Base-by-base conservation (phyloP, 1,140 invertebrate genomes). In the Drosophila sucinea region DNA sequence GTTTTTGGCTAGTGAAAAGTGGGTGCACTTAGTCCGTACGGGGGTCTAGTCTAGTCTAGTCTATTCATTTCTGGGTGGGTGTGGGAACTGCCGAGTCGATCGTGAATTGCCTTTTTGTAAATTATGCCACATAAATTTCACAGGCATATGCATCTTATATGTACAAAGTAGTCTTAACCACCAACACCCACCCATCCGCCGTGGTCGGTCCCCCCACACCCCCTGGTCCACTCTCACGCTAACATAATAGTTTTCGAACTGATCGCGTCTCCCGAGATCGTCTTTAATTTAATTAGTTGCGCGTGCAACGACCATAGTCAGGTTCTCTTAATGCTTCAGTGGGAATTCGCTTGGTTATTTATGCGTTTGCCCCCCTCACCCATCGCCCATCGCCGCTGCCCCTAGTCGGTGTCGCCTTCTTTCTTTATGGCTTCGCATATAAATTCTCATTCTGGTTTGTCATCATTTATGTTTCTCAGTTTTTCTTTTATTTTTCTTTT, bases 391-490 rank as follows among this genome's bases (percentile, higher is more conserved):
- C 1, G 7, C 44, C 23, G 23, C 4, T 35, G 2, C 7, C 7
- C 41, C n/a, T 17, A 5, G 41, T 3, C n/a, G n/a, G 17, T 17
- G 23, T 79, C 66, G 84, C 69, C 66, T 87, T 83, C 68, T 87
- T 87, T 86, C 72, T 86, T 87, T 86, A 86, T 87, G 84, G 83
- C 84, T 86, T 86, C 83, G 73, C 83, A 86, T 86, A 86, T 86
- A 86, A 86, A 86, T 86, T 87, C 69, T 89, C 83, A 86, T 86
- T 83, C 58, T 62, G 83, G 23, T 58, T 67, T 86, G 83, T 86
- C 83, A 80, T 83, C 76, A 77, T 87, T 86, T 84, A 51, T 71
- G 61, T 76, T n/a, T 78, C 40, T 51, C 25, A 10, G 62, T 55
- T 66, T 33, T 47, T 64, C 54, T 25, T 54, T 32, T 62, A 35